Conservation (phyloP, 2,113 vertebrate genomes). For the Microtus oregoni region DNA sequence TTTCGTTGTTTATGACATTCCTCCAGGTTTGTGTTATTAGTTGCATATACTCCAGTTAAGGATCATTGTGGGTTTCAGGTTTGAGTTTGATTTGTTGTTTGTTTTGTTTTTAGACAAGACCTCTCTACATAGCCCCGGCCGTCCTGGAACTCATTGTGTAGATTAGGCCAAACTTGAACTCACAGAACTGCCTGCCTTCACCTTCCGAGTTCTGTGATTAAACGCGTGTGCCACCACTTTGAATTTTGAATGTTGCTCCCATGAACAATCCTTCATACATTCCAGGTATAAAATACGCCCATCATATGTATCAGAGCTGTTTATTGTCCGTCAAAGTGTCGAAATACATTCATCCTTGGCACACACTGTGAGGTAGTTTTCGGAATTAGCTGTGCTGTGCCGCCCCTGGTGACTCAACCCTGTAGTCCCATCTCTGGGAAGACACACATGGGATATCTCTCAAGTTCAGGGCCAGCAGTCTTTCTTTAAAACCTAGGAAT, state of each 20-base stretch:
- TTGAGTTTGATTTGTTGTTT: background rate
- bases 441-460: background rate
- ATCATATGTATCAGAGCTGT: background rate
- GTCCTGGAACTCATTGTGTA: background rate
- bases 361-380: constrained; percentile 19
- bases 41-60: background rate
- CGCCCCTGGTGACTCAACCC: background rate
- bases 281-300: background rate
- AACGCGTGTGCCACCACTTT: background rate
- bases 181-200: background rate
- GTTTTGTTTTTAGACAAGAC: background rate
- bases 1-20: background rate
- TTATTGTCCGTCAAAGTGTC: background rate
- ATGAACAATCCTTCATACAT: background rate
- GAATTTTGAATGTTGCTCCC: background rate
- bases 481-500: background rate
- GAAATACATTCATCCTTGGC: background rate
- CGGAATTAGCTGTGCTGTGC: background rate
- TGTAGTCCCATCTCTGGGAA: background rate
- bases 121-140: background rate
- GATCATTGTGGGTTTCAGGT: background rate
- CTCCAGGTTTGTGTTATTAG: background rate
- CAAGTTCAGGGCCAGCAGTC: background rate
- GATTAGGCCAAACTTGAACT: background rate
- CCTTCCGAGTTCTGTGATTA: too few relatives aligned